phyloP scores from a whole-genome alignment of 1,140 invertebrate genomes.

The Panagrolaimus sp. region DNA sequence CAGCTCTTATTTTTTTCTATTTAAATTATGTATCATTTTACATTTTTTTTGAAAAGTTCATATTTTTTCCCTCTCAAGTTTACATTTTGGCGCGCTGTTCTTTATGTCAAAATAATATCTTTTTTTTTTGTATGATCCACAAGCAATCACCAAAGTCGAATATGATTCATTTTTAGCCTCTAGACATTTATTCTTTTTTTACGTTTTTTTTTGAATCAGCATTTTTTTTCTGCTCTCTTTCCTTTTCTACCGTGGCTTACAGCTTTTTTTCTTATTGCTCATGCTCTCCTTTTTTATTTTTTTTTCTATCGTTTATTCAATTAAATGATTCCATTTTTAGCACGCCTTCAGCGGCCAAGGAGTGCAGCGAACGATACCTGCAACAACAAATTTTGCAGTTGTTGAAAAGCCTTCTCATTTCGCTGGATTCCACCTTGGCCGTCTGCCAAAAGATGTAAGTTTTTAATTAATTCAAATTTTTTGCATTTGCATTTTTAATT shows the following conservation, averaged over 20 bases:
- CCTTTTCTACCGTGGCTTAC: neutral
- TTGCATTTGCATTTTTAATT: neutral
- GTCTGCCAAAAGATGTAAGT: neutral
- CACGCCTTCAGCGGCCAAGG: slow-evolving; percentile 5
- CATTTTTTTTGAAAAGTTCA: no score
- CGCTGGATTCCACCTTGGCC: neutral
- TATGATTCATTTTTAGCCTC: no score
- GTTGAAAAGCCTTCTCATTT: slow-evolving; percentile 6
- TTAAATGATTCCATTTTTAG: neutral
- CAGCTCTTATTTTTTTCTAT: no score
- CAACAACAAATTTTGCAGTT: neutral
- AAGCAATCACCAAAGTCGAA: no score
- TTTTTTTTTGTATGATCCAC: no score
- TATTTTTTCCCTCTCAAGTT: no score
- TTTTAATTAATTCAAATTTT: neutral
- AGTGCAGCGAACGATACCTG: slow-evolving; percentile 14
- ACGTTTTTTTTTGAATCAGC: neutral
- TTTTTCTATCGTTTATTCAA: neutral
- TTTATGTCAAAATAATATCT: no score
- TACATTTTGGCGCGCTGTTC: no score
- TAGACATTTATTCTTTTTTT: no score
- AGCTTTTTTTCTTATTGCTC: neutral
- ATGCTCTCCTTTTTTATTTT: neutral
- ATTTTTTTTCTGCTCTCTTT: neutral
- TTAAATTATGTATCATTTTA: no score